A percentile compares a stretch with the other conserved stretches of the same genome.
phyloP scores from a whole-genome alignment of 2,888 invertebrate genomes.

The Drosophila buzzatii region DNA sequence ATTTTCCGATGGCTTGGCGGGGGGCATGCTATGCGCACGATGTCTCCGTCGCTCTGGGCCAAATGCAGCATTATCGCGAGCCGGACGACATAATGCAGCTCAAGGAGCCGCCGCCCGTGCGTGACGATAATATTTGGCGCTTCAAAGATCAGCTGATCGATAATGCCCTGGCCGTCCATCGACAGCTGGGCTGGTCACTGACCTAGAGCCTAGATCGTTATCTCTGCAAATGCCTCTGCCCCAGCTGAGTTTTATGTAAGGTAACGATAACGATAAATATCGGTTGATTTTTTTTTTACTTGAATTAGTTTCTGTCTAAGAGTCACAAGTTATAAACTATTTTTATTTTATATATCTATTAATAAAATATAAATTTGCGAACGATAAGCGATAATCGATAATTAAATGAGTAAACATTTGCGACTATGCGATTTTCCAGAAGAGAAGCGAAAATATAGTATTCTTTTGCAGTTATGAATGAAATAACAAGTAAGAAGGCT shows the following conservation, averaged over 20 bases:
- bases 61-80: slow-evolving; percentile 96
- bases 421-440: too few relatives aligned
- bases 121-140: slow-evolving; percentile 88
- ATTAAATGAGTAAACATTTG: too few relatives aligned
- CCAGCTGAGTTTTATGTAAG: too few relatives aligned
- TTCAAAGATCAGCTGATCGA: slow-evolving; percentile 49
- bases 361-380: too few relatives aligned
- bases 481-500: too few relatives aligned
- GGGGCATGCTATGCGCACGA: slow-evolving; percentile 92
- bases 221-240: not conserved
- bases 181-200: slow-evolving; percentile 28
- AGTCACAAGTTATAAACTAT: too few relatives aligned
- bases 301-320: not conserved
- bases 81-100: slow-evolving; percentile 89
- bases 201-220: not conserved
- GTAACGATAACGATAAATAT: not conserved
- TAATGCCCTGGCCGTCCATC: slow-evolving; percentile 25
- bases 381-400: too few relatives aligned
- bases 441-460: too few relatives aligned
- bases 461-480: too few relatives aligned
- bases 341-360: too few relatives aligned
- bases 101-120: slow-evolving; percentile 88
- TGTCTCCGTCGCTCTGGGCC: slow-evolving; percentile 91
- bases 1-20: slow-evolving; percentile 93
- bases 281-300: not conserved